These are phyloP conservation scores for Oxyruncus cristatus DNA, from an alignment of 2,113 vertebrate genomes.

Conservation along the genomic window DNA sequence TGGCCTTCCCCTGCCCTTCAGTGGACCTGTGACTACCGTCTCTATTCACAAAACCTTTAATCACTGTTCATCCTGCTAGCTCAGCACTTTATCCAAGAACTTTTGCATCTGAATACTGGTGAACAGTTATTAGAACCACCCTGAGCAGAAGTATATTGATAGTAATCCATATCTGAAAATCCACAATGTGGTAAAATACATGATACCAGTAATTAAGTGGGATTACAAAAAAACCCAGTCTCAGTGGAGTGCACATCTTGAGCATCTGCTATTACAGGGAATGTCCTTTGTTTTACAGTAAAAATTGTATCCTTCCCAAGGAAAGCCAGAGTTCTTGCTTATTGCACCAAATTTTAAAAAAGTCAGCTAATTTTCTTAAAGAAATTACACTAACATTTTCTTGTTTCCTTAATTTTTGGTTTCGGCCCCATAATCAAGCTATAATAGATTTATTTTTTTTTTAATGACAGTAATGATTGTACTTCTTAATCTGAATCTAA, in stretches of 20 bases:
- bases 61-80: not conserved
- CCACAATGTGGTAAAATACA: not conserved
- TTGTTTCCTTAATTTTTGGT: not conserved
- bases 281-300: not conserved
- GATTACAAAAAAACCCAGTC: not conserved
- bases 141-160: not conserved
- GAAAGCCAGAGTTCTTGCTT: not conserved
- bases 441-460: slow-evolving; percentile 12
- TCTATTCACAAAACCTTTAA: not conserved
- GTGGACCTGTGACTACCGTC: not conserved
- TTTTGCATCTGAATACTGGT: not conserved
- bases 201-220: not conserved
- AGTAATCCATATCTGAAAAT: not conserved
- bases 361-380: not conserved
- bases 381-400: not conserved
- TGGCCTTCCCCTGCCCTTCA: not conserved
- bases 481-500: slow-evolving; percentile 32
- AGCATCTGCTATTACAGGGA: not conserved
- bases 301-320: not conserved
- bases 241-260: not conserved
- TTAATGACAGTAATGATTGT: not conserved
- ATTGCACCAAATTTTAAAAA: not conserved
- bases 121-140: not conserved
- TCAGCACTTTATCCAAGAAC: not conserved
- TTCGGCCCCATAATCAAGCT: not conserved